Evolutionary conservation across 2,797 vertebrate genomes (phyloP), one percentile per base, ranked within the genome.

Genomic region (Muscicapa comitata): DNA sequence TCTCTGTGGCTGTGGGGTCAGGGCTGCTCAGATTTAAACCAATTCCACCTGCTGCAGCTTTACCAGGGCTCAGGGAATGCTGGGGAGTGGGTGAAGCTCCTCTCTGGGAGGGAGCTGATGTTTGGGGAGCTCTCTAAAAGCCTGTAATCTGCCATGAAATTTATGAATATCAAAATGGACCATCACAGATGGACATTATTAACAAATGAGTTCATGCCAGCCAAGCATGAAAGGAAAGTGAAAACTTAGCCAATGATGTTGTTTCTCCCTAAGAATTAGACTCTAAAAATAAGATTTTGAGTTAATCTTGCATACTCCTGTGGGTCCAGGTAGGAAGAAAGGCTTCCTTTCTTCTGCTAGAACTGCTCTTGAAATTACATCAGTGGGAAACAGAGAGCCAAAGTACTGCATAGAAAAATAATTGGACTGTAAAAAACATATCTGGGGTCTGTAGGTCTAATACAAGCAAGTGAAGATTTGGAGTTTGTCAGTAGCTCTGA

Each of bases 191-290:
- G 82, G 88, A 68, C 58, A 16, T 80, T 80, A 91, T 91, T 90
- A 88, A 86, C 75, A 91, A 91, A 89, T 91, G 65, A 90, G 45
- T 94, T 90, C 50, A 42, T 77, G 53, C 50, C 40, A 65, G 61
- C 0, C 0, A 70, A 76, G 87, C 59, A 7, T 85, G 86, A 93
- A 88, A 88, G 66, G 61, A 55, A 70, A 55, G 77, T 4, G 48
- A 74, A 92, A 94, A 57, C 0, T 0, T 6, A 21, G n/a, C 7
- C 2, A 80, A 51, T 92, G 1, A 42, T 83, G 50, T 1, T 88
- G 75, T 85, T 94, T 74, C 68, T 88, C 38, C 26, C 1, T 38
- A 83, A 93, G 72, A 94, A 83, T 53, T 24, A 38, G 54, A 11
- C 51, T 89, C 81, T 53, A 59, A 87, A 94, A 94, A 67, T 85